A percentile compares a stretch with the other conserved stretches of the same genome.
Conservation (phyloP, 2,113 vertebrate genomes). For the Leptocoma aspasia region DNA sequence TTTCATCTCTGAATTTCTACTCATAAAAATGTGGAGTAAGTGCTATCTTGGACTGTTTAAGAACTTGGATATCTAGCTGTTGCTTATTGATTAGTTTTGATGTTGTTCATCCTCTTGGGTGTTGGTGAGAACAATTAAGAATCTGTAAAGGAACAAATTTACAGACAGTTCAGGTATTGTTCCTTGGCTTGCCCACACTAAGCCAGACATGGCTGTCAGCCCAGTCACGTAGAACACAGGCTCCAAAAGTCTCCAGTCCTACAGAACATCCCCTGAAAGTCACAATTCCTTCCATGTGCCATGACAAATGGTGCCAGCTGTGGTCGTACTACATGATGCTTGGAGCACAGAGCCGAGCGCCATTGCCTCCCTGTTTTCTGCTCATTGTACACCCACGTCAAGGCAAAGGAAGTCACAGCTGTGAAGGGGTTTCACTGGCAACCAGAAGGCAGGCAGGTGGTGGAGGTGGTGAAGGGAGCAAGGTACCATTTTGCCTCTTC, state of each 20-base stretch:
- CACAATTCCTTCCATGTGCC: background rate
- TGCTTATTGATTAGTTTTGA: background rate
- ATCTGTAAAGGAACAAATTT: background rate
- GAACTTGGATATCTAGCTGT: background rate
- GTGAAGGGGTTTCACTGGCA: background rate
- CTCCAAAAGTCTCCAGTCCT: background rate
- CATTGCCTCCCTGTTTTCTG: background rate
- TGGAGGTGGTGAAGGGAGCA: background rate
- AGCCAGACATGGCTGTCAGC: background rate
- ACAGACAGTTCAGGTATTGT: background rate
- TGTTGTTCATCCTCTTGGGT: background rate
- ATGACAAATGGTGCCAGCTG: background rate
- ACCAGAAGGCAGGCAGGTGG: background rate
- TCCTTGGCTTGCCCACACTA: background rate
- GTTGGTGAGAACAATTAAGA: background rate
- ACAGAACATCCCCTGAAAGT: background rate
- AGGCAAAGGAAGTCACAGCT: background rate
- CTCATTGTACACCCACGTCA: background rate
- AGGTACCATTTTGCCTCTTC: background rate
- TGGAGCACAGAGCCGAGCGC: background rate
- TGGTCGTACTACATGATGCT: rapidly evolving
- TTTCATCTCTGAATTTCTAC: background rate
- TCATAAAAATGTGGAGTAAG: background rate
- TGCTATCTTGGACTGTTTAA: background rate
- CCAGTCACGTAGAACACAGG: background rate